These are phyloP conservation scores for Thumatha senex DNA, from an alignment of 2,888 invertebrate species.

Conservation along the genomic window DNA sequence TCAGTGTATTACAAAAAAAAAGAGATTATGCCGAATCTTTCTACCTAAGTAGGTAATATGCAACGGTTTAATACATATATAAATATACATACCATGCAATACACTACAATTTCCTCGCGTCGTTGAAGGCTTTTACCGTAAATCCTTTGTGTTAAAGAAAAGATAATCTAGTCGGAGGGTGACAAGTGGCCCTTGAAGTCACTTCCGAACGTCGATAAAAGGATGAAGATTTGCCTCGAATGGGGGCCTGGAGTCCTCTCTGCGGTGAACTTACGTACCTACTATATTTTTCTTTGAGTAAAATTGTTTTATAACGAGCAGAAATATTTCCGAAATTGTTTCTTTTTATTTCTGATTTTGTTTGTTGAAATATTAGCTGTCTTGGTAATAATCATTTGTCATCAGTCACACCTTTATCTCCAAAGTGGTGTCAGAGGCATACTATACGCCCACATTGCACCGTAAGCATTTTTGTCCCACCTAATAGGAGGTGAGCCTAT, in stretches of 20 bases:
- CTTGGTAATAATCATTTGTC: too few relatives aligned
- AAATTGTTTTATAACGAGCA: too few relatives aligned
- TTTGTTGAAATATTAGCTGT: too few relatives aligned
- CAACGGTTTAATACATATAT: too few relatives aligned
- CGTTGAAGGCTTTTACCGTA: conserved; percentile 7
- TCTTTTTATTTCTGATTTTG: background rate
- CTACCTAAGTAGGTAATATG: too few relatives aligned
- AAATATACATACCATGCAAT: background rate
- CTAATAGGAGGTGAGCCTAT: too few relatives aligned
- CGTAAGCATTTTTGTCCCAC: too few relatives aligned
- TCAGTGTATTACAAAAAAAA: too few relatives aligned
- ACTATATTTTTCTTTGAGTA: background rate
- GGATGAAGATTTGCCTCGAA: background rate
- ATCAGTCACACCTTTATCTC: too few relatives aligned
- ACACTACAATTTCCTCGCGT: conserved; percentile 1
- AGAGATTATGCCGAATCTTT: too few relatives aligned
- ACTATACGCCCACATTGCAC: too few relatives aligned
- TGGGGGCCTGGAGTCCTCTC: background rate
- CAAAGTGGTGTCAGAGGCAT: too few relatives aligned
- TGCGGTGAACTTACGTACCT: background rate
- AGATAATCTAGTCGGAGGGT: conserved; percentile 6
- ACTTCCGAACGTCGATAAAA: conserved; percentile 2
- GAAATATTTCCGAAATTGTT: background rate
- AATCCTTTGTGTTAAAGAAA: conserved; percentile 12
- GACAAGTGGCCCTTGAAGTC: conserved; percentile 6